phyloP scores from a whole-genome alignment of 2,113 vertebrate species.

The Pangasianodon hypophthalmus region DNA sequence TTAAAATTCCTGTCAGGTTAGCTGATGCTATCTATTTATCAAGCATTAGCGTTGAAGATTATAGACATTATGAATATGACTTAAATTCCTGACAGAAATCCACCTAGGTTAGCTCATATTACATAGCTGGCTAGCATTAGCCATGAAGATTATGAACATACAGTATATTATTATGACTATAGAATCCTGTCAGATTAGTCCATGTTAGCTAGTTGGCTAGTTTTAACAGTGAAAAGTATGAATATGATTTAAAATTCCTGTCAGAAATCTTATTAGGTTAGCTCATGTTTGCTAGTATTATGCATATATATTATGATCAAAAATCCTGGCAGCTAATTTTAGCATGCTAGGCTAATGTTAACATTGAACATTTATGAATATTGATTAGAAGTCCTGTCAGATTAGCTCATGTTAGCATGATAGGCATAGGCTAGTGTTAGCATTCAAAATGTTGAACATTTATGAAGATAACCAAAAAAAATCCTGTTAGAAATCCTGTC shows the following conservation, averaged over 20 bases:
- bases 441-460: background rate
- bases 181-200: background rate
- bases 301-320: background rate
- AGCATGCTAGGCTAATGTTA: background rate
- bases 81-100: background rate
- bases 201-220: background rate
- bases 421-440: background rate
- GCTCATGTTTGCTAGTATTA: background rate
- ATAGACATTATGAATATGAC: background rate
- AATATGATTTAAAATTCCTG: background rate
- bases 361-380: background rate
- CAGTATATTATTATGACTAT: background rate
- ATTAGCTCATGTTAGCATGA: background rate
- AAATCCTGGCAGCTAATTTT: background rate
- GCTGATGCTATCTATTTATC: background rate
- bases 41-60: background rate
- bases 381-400: background rate
- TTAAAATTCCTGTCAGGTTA: background rate
- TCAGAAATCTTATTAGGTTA: background rate
- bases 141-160: background rate
- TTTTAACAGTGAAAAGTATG: background rate
- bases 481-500: no score
- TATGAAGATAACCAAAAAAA: background rate
- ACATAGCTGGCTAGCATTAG: background rate
- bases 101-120: background rate